Conservation (phyloP, 2,797 vertebrate species). For the Girardinus metallicus region DNA sequence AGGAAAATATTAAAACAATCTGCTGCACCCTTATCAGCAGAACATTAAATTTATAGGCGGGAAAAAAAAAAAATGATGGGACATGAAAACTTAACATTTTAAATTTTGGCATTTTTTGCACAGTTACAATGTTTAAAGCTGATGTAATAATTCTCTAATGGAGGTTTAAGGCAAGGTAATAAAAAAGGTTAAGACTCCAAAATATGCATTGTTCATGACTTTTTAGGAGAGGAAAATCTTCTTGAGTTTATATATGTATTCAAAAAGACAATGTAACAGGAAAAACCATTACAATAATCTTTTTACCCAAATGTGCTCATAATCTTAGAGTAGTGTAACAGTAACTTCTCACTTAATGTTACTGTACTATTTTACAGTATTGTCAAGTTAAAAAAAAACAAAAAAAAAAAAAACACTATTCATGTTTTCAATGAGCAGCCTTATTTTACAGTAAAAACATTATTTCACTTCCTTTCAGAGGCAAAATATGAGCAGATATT, state of each 20-base stretch:
- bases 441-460: slow-evolving; percentile 22
- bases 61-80: neutral
- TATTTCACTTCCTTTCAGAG: slow-evolving; percentile 34
- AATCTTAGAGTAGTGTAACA: neutral
- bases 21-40: neutral
- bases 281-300: neutral
- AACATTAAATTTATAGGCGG: neutral
- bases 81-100: neutral
- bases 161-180: neutral
- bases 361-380: slow-evolving; percentile 1
- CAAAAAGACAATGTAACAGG: neutral
- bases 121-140: neutral
- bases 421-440: neutral
- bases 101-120: neutral
- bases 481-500: slow-evolving; percentile 46
- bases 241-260: neutral
- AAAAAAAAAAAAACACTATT: neutral
- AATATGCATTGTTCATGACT: neutral
- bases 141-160: neutral
- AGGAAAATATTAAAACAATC: neutral
- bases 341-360: neutral
- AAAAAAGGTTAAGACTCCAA: neutral
- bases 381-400: neutral
- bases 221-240: neutral
- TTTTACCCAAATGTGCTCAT: neutral